Percentiles rank a stretch among this genome's conserved stretches.
Evolutionary conservation across 2,113 vertebrate species (phyloP).

Genomic region (Motacilla alba): DNA sequence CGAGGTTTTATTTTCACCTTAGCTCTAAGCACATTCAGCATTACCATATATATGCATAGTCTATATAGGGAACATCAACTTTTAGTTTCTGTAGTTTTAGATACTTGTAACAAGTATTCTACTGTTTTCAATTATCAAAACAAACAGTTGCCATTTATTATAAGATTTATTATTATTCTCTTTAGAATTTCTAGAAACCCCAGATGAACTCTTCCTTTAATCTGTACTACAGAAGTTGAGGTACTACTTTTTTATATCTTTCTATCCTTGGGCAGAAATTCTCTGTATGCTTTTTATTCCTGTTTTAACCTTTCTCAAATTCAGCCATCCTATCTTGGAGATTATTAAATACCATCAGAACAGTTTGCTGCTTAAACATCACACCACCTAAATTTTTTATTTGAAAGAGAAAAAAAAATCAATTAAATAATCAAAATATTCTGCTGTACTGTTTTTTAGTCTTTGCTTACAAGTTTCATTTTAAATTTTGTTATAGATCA

Average conservation of each 20-base stretch:
- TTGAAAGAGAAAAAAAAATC: constrained; percentile 3
- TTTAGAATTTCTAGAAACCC: not conserved
- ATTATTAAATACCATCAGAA: constrained; percentile 61
- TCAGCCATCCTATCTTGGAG: constrained; percentile 65
- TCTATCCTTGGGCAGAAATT: not conserved
- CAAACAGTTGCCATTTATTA: not conserved
- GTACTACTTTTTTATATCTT: not conserved
- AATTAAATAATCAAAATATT: not conserved
- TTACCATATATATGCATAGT: not conserved
- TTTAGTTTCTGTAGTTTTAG: not conserved
- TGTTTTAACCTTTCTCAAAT: constrained; percentile 61
- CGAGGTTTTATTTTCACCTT: not conserved
- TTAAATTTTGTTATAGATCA: not conserved
- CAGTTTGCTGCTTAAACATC: constrained; percentile 67
- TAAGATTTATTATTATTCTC: not conserved
- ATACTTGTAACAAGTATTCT: not conserved
- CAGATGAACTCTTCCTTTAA: not conserved
- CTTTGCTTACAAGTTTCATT: not conserved
- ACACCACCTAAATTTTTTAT: constrained; percentile 54
- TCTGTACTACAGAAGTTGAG: not conserved
- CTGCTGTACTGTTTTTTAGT: not conserved
- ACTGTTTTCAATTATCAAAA: not conserved
- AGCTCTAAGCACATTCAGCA: not conserved
- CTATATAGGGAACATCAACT: not conserved
- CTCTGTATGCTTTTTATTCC: constrained; percentile 46